Evolutionary conservation across 2,113 vertebrate genomes (phyloP), one percentile per base, ranked within the genome.

Genomic region (Perca flavescens): DNA sequence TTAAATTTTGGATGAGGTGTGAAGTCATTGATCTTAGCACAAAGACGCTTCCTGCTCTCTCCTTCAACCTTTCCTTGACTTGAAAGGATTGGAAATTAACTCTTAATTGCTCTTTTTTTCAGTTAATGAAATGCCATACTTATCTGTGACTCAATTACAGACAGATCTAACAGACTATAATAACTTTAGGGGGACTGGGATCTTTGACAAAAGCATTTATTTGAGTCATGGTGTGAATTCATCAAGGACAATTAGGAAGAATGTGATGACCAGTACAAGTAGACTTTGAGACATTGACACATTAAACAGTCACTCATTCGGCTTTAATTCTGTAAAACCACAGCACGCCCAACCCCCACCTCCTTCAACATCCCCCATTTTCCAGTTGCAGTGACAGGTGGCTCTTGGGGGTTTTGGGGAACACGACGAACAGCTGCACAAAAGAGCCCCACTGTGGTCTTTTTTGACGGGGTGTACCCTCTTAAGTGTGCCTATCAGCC

Each of bases 331-430:
- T 53, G 58, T 1, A 74, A 61, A 74, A 25, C 6, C 54, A 70
- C 62, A 43, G 31, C 69, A 62, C 34, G 49, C 79, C 86, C 86
- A 88, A 77, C 91, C 89, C 92, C 89, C 85, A 79, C 67, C 70
- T 74, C 60, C 52, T 77, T 77, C 28, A 77, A 57, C 75, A 72
- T 73, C 85, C 80, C 79, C 84, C 80, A 87, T 79, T 87, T 90
- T 93, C 93, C 92, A 95, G 94, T 94, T 91, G 93, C 90, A 91
- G 87, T 93, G 94, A 93, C 95, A 96, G 95, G 94, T 96, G 95
- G 95, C 92, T 90, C 65, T 91, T 92, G 85, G 89, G 91, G 83
- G 90, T 91, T 91, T 94, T 68, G 50, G 81, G 91, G 91, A 92
- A 82, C 83, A 52, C 47, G 19, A 85, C 89, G 87, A 95, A 94